Evolutionary conservation across 1,140 invertebrate genomes (phyloP).

Genomic region (Samia ricini): DNA sequence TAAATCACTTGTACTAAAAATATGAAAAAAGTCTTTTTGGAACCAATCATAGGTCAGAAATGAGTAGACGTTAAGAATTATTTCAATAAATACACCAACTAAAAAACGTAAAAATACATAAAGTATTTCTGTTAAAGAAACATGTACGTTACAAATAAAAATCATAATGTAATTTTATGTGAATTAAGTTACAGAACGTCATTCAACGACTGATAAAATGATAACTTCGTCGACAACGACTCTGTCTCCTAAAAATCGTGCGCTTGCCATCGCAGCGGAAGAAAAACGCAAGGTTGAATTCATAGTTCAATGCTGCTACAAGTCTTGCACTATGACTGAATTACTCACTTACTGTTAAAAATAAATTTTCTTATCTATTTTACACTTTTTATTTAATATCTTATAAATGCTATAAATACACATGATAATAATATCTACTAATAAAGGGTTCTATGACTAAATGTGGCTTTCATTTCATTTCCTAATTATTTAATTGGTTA

Average conservation of each 20-base stretch:
- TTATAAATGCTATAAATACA: too few relatives aligned
- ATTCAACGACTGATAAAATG: background rate
- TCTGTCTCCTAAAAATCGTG: background rate
- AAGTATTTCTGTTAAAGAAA: background rate
- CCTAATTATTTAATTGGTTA: too few relatives aligned
- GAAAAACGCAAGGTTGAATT: background rate
- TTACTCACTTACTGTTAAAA: background rate
- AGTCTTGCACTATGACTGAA: background rate
- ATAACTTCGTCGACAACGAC: background rate
- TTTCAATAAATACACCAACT: background rate
- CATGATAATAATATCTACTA: too few relatives aligned
- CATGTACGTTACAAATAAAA: background rate
- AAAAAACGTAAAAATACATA: background rate
- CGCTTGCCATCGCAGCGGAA: background rate
- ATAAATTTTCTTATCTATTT: background rate
- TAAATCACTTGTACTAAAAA: too few relatives aligned
- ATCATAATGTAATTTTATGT: background rate
- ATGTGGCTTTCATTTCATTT: too few relatives aligned
- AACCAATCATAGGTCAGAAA: too few relatives aligned
- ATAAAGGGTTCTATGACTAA: too few relatives aligned
- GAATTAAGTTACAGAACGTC: background rate
- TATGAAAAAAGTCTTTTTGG: too few relatives aligned
- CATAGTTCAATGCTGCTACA: background rate
- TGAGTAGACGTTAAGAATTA: too few relatives aligned
- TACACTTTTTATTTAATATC: background rate